phyloP scores from a whole-genome alignment of 1,140 invertebrate genomes.

The Cataglyphis hispanica region DNA sequence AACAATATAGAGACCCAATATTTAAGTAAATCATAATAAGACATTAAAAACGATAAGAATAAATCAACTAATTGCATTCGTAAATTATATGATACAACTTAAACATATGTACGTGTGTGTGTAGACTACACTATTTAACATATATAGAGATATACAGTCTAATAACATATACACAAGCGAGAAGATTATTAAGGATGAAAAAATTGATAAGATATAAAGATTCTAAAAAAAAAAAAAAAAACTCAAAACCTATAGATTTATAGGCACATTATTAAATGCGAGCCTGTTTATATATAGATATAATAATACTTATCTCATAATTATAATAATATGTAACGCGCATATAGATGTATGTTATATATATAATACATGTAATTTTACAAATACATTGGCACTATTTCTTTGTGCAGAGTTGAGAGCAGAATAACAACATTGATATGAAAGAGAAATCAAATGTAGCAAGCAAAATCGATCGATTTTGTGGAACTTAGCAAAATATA shows the following conservation, averaged over 20 bases:
- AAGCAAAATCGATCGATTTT: not conserved
- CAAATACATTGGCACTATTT: slow-evolving; percentile 65
- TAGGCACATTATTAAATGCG: slow-evolving; percentile 31
- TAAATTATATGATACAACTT: not conserved
- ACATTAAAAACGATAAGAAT: not conserved
- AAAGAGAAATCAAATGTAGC: slow-evolving; percentile 22
- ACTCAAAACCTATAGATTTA: not conserved
- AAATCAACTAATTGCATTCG: slow-evolving; percentile 22
- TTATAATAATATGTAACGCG: slow-evolving; percentile 27
- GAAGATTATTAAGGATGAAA: slow-evolving; percentile 7
- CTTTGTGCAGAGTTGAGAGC: slow-evolving; percentile 52
- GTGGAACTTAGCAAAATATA: slow-evolving; percentile 69
- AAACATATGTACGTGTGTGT: not conserved
- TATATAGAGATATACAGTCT: slow-evolving; percentile 16
- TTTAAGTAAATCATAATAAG: slow-evolving; percentile 23
- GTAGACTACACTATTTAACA: not conserved
- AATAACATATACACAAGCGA: slow-evolving; percentile 36
- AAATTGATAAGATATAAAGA: slow-evolving; percentile 32
- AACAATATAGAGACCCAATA: not conserved
- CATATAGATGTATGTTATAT: slow-evolving; percentile 6
- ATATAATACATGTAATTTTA: slow-evolving; percentile 56
- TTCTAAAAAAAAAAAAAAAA: not conserved
- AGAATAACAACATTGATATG: slow-evolving; percentile 31
- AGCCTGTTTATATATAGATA: slow-evolving; percentile 22
- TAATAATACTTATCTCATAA: slow-evolving; percentile 46